Evolutionary conservation across 2,113 vertebrate genomes (phyloP).

Genomic region (Muscicapa adusta): DNA sequence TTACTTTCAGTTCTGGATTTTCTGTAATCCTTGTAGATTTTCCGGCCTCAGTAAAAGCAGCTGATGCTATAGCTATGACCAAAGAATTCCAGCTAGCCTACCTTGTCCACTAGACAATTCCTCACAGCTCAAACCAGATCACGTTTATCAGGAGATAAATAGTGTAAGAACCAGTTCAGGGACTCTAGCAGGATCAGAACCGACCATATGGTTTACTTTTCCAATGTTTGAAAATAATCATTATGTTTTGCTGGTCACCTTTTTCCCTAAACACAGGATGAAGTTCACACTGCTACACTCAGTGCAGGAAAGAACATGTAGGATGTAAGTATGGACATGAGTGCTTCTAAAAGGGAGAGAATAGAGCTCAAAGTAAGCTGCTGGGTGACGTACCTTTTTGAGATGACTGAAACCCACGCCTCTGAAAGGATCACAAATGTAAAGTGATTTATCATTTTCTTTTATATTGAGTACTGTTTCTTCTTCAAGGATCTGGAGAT

Average conservation of each 20-base stretch:
- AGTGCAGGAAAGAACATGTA: not conserved
- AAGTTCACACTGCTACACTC: not conserved
- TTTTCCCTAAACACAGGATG: not conserved
- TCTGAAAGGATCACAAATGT: constrained; percentile 88
- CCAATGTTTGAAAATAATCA: not conserved
- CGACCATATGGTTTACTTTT: not conserved
- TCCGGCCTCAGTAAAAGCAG: not conserved
- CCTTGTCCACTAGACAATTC: not conserved
- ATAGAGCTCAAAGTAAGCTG: not conserved
- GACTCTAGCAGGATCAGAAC: not conserved
- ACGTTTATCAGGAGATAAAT: not conserved
- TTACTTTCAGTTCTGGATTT: not conserved
- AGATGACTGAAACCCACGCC: constrained; percentile 85
- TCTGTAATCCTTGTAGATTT: not conserved
- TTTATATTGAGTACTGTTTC: constrained; percentile 77
- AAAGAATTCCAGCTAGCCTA: not conserved
- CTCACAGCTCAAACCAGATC: not conserved
- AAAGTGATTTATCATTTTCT: constrained; percentile 90
- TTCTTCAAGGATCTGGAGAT: constrained; percentile 84
- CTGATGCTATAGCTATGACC: not conserved
- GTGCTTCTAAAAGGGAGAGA: not conserved
- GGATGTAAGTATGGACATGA: fast-evolving
- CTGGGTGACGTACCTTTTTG: constrained; percentile 75
- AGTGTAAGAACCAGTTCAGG: not conserved
- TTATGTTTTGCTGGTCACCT: not conserved